Evolutionary conservation across 2,113 vertebrate species (phyloP).

Genomic region (Boulengeromyrus knoepffleri): DNA sequence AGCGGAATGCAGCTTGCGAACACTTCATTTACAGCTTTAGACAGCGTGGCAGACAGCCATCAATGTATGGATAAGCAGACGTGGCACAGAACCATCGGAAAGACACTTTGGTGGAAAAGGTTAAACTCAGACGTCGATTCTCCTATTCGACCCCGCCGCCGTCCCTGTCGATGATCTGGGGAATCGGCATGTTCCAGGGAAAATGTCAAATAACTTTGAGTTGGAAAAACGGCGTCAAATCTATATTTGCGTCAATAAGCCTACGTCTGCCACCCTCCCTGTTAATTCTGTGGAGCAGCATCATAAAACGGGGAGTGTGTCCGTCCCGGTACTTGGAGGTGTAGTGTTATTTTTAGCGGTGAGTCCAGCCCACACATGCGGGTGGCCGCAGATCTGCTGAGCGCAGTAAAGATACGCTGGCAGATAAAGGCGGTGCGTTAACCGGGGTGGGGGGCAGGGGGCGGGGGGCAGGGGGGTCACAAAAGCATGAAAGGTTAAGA

Average conservation of each 20-base stretch:
- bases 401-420: background rate
- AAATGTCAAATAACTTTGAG: slow-evolving; percentile 44
- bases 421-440: background rate
- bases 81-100: slow-evolving; percentile 36
- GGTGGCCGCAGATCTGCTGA: background rate
- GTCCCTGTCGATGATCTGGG: slow-evolving; percentile 51
- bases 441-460: background rate
- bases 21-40: slow-evolving; percentile 38
- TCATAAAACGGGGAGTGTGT: background rate
- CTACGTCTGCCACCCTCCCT: background rate
- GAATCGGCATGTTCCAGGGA: slow-evolving; percentile 55
- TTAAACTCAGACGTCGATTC: slow-evolving; percentile 47
- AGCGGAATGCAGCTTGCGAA: slow-evolving; percentile 17
- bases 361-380: background rate
- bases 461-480: background rate
- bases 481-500: background rate
- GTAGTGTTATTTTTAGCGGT: background rate
- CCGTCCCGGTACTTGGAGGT: background rate
- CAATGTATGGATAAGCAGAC: slow-evolving; percentile 36
- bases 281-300: background rate
- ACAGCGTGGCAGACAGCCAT: slow-evolving; percentile 25
- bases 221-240: slow-evolving; percentile 49
- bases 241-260: slow-evolving; percentile 44
- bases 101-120: slow-evolving; percentile 41
- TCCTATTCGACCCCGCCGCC: slow-evolving; percentile 50